Base-by-base conservation (phyloP, 1,140 invertebrate genomes). In the Drosophila miranda region DNA sequence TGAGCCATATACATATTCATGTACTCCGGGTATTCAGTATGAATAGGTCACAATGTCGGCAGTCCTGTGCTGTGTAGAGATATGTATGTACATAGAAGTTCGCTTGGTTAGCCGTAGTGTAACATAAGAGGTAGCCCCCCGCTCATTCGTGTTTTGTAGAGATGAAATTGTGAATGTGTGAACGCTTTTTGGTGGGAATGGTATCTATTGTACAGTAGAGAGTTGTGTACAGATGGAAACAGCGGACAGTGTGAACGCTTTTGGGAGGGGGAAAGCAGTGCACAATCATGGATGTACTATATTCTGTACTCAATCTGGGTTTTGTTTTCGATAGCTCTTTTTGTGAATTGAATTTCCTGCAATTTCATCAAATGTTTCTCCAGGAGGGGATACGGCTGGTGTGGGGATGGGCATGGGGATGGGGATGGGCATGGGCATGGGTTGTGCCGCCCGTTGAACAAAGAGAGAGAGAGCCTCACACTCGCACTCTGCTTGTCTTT, bases 271-370 rank as follows among this genome's bases (percentile, higher is more conserved):
- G 6, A 28, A 52, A 52, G 28, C 50, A 38, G 28, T 34, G 38
- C 28, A 34, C 16, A 38, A 67, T 30, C 43, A n/a, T 9, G 2
- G 34, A 11, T 21, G 23, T 28, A 34, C 14, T 34, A 63, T 26
- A 41, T 48, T 57, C 50, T n/a, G 54, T 61, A 74, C 53, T 68
- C 8, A 30, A 30, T 30, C 57, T 44, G 50, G 58, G 56, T 68
- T 63, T 62, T 44, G 34, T 54, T 54, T 63, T 71, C 51, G 51
- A 62, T 44, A 26, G 48, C 1, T 13, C 11, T 48, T 59, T 78
- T 67, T 86, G 49, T 87, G 81, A 86, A 86, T 86, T 86, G 78
- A 86, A 86, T 81, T 86, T 86, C 81, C 81, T 86, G 81, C 77
- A 81, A 86, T 86, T 86, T 87, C 42, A 77, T 38, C 34, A 38